Evolutionary conservation across 2,888 invertebrate species (phyloP).

Genomic region (Eudasyphora cyanicolor): DNA sequence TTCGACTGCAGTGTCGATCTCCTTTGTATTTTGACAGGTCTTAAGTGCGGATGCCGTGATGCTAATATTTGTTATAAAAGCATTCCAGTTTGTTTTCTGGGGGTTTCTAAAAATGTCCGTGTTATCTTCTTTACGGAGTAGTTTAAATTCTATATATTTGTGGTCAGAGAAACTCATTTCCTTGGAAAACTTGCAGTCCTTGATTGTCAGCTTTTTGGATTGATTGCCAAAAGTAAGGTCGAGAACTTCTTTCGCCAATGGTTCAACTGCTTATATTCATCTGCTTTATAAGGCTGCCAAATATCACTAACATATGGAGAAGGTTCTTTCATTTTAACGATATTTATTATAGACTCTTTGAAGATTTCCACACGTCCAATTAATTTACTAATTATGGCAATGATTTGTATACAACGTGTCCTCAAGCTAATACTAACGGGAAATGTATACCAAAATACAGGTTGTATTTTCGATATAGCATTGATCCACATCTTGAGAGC

Average conservation of each 20-base stretch:
- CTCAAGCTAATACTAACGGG: conserved; percentile 28
- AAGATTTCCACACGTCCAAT: conserved; percentile 23
- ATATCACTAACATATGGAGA: conserved; percentile 42
- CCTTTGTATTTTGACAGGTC: too few species aligned
- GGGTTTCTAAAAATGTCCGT: too few species aligned
- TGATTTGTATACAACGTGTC: conserved; percentile 53
- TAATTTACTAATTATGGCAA: conserved; percentile 24
- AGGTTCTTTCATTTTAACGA: not conserved
- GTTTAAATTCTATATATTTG: too few species aligned
- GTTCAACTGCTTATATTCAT: conserved; percentile 67
- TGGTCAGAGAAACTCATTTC: too few species aligned
- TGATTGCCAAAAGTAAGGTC: too few species aligned
- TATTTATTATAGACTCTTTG: not conserved
- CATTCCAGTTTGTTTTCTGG: too few species aligned
- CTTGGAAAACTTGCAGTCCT: too few species aligned
- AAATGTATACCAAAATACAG: conserved; percentile 40
- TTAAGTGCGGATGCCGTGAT: too few species aligned
- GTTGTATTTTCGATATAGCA: conserved; percentile 30
- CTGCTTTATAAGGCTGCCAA: conserved; percentile 54
- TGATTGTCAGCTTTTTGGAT: too few species aligned
- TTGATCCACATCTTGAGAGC: conserved; percentile 53
- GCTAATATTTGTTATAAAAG: too few species aligned
- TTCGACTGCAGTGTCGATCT: too few species aligned
- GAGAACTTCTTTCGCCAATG: conserved; percentile 62
- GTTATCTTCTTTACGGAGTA: too few species aligned